phyloP scores from a whole-genome alignment of 2,113 vertebrate species.

The Elephantulus edwardii region DNA sequence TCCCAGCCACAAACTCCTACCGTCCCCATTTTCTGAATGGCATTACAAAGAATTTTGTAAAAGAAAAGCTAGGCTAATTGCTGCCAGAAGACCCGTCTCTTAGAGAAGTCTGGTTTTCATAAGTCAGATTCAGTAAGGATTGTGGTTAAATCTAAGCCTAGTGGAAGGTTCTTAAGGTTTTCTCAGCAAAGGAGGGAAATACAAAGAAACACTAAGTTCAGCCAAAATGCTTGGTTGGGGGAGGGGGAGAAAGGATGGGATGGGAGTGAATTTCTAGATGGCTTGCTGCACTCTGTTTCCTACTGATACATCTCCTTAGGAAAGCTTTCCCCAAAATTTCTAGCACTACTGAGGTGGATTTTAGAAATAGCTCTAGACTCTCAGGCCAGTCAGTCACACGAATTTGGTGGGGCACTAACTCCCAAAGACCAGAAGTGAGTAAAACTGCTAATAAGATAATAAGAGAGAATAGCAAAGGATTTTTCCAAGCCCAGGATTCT shows the following conservation, averaged over 20 bases:
- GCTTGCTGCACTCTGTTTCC: neutral
- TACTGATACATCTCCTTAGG: neutral
- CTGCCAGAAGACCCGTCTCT: slow-evolving; percentile 86
- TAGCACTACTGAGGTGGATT: neutral
- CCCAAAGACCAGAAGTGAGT: neutral
- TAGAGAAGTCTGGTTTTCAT: slow-evolving; percentile 87
- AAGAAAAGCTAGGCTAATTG: slow-evolving; percentile 87
- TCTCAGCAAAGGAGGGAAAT: slow-evolving; percentile 72
- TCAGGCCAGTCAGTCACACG: neutral
- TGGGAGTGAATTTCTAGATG: neutral
- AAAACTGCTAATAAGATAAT: no score
- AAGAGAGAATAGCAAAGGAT: neutral
- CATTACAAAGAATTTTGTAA: slow-evolving; percentile 88
- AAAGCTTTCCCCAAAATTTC: slow-evolving; percentile 11
- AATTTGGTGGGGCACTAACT: neutral
- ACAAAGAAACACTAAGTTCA: slow-evolving; percentile 68
- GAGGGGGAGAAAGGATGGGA: neutral
- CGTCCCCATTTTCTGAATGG: slow-evolving; percentile 79
- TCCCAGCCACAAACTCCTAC: slow-evolving; percentile 62
- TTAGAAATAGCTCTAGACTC: neutral
- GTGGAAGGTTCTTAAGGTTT: slow-evolving; percentile 74
- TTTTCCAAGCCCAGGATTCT: neutral
- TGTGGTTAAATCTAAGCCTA: slow-evolving; percentile 81
- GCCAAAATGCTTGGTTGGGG: slow-evolving; percentile 43
- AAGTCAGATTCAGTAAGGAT: slow-evolving; percentile 84